Base-by-base conservation (phyloP, 1,140 invertebrate genomes). In the Papilio machaon region DNA sequence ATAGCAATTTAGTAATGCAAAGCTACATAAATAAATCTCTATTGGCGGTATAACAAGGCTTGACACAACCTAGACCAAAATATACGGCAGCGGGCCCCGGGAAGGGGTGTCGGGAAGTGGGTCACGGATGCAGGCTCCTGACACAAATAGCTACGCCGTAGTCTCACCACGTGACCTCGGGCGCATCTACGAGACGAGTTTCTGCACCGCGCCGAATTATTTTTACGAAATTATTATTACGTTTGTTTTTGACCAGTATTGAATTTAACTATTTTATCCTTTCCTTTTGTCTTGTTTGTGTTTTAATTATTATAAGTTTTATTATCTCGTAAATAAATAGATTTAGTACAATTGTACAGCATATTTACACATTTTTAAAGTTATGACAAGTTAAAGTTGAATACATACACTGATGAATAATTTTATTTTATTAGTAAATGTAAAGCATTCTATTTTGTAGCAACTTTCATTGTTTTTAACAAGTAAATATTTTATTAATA, bases 51-150 rank as follows among this genome's bases (percentile, higher is more conserved):
- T 85, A 81, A 84, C 77, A 79, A 79, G 83, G 82, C 82, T 86
- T 87, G 87, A 89, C 89, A 90, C 88, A 91, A 91, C 88, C 89
- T 92, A 92, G 88, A 91, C 91, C 90, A 90, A 91, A 93, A 92
- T 93, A 89, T 91, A 90, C 86, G 87, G 85, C 86, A 91, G 86
- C 87, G 82, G 85, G 82, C 84, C 79, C 81, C 82, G 89, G 88
- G 82, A 88, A 86, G 90, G 91, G 92, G 91, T 87, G 90, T 88
- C 52, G 85, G 64, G 77, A 94, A 93, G 84, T 94, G 85, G 92
- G 92, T 94, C 92, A 94, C 90, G 91, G 91, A 91, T 93, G 89
- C 90, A 90, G 82, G 88, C 91, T 92, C 91, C 92, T 94, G 91
- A 93, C 92, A 93, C 91, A 89, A 92, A 94, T 94, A 92, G 87